Evolutionary conservation across 2,113 vertebrate species (phyloP).

Genomic region (Polypterus bichir): DNA sequence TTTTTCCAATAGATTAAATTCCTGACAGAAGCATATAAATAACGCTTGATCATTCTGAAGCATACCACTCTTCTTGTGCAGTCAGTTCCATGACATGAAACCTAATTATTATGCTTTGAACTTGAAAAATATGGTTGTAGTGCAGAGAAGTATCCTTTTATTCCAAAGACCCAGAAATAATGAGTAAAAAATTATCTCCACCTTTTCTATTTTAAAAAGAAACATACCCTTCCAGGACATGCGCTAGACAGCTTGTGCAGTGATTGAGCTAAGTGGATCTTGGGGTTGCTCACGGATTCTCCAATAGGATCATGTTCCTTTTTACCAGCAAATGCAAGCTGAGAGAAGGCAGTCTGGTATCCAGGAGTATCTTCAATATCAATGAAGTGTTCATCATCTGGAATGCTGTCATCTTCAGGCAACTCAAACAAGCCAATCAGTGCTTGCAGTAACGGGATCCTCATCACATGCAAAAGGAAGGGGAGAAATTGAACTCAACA

Average conservation of each 20-base stretch:
- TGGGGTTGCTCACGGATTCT: conserved; percentile 81
- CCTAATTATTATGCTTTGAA: background rate
- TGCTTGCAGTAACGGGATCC: conserved; percentile 84
- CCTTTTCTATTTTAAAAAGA: background rate
- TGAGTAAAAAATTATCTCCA: background rate
- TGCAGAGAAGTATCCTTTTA: background rate
- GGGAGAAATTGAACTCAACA: background rate
- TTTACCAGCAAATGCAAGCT: conserved; percentile 88
- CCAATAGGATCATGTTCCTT: conserved; percentile 92
- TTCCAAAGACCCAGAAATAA: background rate
- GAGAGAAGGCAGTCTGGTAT: conserved; percentile 94
- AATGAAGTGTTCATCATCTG: conserved; percentile 94
- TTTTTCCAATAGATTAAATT: too few relatives aligned
- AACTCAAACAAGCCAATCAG: conserved; percentile 92
- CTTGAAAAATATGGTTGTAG: background rate
- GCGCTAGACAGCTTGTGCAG: conserved; percentile 90
- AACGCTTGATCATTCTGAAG: too few relatives aligned
- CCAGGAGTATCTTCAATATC: conserved; percentile 95
- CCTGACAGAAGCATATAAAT: too few relatives aligned
- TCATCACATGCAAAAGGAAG: conserved; percentile 23
- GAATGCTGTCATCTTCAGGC: conserved; percentile 90
- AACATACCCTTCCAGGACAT: conserved; percentile 80
- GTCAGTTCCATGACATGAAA: too few relatives aligned
- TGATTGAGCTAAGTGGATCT: conserved; percentile 87
- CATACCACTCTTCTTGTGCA: too few relatives aligned